phyloP scores from a whole-genome alignment of 1,140 invertebrate species.

The Musca vetustissima region DNA sequence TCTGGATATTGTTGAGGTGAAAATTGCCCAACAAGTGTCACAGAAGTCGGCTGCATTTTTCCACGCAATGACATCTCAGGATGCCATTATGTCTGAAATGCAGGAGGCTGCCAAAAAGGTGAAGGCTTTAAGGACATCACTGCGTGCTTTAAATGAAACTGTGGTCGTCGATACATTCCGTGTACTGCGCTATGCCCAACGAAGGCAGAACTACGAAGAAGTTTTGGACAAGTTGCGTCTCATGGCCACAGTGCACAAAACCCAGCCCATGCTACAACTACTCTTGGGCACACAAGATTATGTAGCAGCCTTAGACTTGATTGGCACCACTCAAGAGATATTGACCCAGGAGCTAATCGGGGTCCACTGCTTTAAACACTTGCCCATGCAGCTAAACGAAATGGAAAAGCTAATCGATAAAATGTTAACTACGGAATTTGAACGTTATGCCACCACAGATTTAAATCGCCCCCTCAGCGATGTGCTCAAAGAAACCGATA shows the following conservation, averaged over 20 bases:
- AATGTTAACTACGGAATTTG: slow-evolving; percentile 95
- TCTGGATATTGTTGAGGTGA: slow-evolving; percentile 92
- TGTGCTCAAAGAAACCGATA: slow-evolving; percentile 64
- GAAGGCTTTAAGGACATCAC: slow-evolving; percentile 69
- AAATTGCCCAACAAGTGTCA: slow-evolving; percentile 93
- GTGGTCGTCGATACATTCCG: slow-evolving; percentile 80
- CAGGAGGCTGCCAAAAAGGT: slow-evolving; percentile 79
- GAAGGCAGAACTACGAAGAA: slow-evolving; percentile 64
- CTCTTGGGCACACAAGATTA: slow-evolving; percentile 95
- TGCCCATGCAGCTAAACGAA: slow-evolving; percentile 94
- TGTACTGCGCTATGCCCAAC: slow-evolving; percentile 70
- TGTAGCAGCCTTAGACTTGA: slow-evolving; percentile 95
- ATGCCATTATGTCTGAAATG: slow-evolving; percentile 88
- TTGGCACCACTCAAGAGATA: slow-evolving; percentile 92
- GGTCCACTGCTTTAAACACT: slow-evolving; percentile 91
- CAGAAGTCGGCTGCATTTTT: slow-evolving; percentile 95
- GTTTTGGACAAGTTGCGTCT: slow-evolving; percentile 80
- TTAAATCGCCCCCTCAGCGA: slow-evolving; percentile 78
- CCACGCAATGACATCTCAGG: slow-evolving; percentile 94
- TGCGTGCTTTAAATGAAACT: slow-evolving; percentile 73
- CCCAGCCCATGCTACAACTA: slow-evolving; percentile 94
- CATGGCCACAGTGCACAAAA: slow-evolving; percentile 95
- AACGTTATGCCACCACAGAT: slow-evolving; percentile 87
- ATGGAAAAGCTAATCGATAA: slow-evolving; percentile 95
- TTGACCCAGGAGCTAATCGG: slow-evolving; percentile 85